Conservation (phyloP, 2,113 vertebrate genomes). For the Laticauda laticaudata region DNA sequence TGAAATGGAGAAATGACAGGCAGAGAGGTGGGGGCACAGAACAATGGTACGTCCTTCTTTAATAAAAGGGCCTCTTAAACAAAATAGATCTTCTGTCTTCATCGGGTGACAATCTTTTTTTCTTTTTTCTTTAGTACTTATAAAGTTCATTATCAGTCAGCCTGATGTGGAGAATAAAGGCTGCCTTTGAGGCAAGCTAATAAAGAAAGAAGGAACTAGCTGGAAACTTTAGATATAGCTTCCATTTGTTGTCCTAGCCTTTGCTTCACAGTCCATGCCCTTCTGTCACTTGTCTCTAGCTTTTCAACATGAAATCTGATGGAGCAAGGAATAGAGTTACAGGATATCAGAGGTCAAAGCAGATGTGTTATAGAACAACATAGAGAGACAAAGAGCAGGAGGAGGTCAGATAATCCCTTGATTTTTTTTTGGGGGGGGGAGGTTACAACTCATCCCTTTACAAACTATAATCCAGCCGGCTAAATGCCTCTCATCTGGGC, state of each 20-base stretch:
- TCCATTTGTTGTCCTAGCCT: constrained; percentile 60
- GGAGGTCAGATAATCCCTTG: background rate
- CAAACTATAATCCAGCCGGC: background rate
- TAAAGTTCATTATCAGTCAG: constrained; percentile 58
- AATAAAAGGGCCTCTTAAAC: constrained; percentile 61
- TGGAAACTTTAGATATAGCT: constrained; percentile 67
- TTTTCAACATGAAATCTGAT: constrained; percentile 58
- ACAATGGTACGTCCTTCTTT: constrained; percentile 35
- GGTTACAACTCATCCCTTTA: background rate
- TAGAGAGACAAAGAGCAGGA: background rate
- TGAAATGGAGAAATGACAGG: constrained; percentile 32
- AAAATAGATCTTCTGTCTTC: constrained; percentile 41
- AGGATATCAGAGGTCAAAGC: constrained; percentile 54
- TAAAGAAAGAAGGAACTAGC: constrained; percentile 48
- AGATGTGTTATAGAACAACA: constrained; percentile 20
- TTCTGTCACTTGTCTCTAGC: constrained; percentile 62
- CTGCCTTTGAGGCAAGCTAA: constrained; percentile 61
- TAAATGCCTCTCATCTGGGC: background rate
- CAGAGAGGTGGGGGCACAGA: background rate
- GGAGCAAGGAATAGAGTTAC: constrained; percentile 42
- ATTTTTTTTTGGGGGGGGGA: background rate
- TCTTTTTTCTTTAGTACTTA: constrained; percentile 13
- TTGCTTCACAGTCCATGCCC: constrained; percentile 55
- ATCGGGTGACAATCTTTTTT: constrained; percentile 59
- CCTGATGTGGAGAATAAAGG: constrained; percentile 65